Evolutionary conservation across 2,888 invertebrate species (phyloP), one percentile per base, ranked within the genome.

Genomic region (Dicyrtoma fusca): DNA sequence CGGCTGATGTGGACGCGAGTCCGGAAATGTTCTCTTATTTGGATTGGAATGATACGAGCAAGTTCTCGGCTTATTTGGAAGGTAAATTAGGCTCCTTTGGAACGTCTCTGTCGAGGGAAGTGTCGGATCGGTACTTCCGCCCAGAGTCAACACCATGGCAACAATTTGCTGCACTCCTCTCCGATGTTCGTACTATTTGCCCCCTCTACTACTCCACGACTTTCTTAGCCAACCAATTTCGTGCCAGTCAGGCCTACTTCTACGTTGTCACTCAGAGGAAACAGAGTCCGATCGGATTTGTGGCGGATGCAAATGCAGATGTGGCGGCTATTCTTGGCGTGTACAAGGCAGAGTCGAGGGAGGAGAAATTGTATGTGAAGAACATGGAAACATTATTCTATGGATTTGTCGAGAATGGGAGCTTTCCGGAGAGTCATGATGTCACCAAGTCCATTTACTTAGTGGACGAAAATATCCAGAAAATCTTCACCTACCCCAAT

Each of bases 301-400:
- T 88, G 65, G 86, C 87, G 0, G 88, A 88, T 81, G 86, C 86
- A 0, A 89, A 90, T 82, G 87, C 90, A 1, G 94, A 94, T 82
- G 87, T 91, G 0, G 88, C 88, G 68, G 92, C 92, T 0, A 93
- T 94, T 78, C 86, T 94, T 59, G 92, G 91, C 0, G 87, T 89
- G 14, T 92, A 90, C 80, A 89, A 89, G 74, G 89, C 90, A 0
- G 88, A 88, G 79, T 89, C 89, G 49, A 88, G 89, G 0, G 90
- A 90, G 80, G 91, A 92, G 82, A 87, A 90, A 53, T 86, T 90
- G 19, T 93, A 89, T 82, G 88, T 91, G 79, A 88, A 90, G 0
- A 90, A 92, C 13, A 91, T 94, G 87, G 92, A 92, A 82, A 89
- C 90, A 76, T 84, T 92, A 42, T 94, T 94, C 84, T 92, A 92